These are phyloP conservation scores for Drosophila cardini DNA, from an alignment of 1,140 invertebrate species.

Conservation along the genomic window DNA sequence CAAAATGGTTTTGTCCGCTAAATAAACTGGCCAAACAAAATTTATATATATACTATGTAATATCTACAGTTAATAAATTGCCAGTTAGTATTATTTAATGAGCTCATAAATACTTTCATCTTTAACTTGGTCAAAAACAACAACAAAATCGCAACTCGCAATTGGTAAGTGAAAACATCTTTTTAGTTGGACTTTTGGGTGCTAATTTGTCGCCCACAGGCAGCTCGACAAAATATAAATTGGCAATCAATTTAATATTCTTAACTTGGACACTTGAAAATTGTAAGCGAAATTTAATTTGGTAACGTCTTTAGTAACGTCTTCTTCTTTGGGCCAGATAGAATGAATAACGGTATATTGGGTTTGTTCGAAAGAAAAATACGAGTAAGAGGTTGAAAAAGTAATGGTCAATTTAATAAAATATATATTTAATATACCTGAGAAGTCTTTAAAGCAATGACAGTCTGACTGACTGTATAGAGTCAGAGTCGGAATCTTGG, in stretches of 20 bases:
- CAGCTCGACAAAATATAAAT: background rate
- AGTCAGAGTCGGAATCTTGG: too few relatives aligned
- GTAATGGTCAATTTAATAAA: too few relatives aligned
- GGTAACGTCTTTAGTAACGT: background rate
- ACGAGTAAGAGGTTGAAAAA: too few relatives aligned
- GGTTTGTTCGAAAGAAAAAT: too few relatives aligned
- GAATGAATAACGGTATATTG: too few relatives aligned
- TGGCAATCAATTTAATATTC: background rate
- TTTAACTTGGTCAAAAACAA: background rate
- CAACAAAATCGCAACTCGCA: background rate
- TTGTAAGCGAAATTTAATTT: background rate
- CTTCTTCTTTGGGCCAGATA: too few relatives aligned
- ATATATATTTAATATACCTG: too few relatives aligned
- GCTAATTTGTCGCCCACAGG: background rate
- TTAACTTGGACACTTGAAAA: background rate
- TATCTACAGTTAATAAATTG: constrained; percentile 21
- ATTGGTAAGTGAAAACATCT: constrained; percentile 6
- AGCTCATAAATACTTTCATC: constrained; percentile 18
- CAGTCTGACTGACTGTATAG: too few relatives aligned
- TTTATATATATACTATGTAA: background rate
- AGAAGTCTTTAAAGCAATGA: too few relatives aligned
- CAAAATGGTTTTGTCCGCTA: constrained; percentile 9
- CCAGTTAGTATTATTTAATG: constrained; percentile 20
- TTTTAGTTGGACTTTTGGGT: background rate
- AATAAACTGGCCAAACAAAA: constrained; percentile 11